Evolutionary conservation across 2,113 vertebrate genomes (phyloP).

Genomic region (Cyphomyrus discorhynchus): DNA sequence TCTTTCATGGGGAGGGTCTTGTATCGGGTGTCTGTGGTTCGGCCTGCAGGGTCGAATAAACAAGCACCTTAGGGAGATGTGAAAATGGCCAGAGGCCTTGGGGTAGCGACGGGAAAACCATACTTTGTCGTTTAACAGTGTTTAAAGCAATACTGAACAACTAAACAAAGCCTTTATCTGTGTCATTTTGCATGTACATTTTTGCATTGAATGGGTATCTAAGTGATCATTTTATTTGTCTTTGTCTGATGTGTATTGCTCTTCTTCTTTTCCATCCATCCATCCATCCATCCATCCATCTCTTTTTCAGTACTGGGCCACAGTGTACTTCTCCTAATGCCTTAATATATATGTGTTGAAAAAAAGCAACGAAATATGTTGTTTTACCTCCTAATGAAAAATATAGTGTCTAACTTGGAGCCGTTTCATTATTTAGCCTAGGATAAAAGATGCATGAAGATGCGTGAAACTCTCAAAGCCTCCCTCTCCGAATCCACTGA

Average conservation of each 20-base stretch:
- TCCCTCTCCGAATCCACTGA: slow-evolving; percentile 46
- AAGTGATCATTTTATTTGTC: not conserved
- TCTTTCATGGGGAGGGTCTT: slow-evolving; percentile 30
- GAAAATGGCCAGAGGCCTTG: slow-evolving; percentile 26
- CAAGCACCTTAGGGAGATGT: slow-evolving; percentile 40
- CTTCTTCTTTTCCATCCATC: not conserved
- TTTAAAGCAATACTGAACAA: not conserved
- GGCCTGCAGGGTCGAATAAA: slow-evolving; percentile 46
- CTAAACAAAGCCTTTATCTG: not conserved
- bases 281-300: not conserved
- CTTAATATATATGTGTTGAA: not conserved
- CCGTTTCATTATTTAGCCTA: slow-evolving; percentile 32
- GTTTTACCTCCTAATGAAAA: slow-evolving; percentile 28
- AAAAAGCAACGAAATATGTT: not conserved
- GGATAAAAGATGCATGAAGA: slow-evolving; percentile 50
- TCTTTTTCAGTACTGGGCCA: not conserved
- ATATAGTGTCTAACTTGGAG: slow-evolving; percentile 34
- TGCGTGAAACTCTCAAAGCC: slow-evolving; percentile 35
- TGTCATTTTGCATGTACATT: not conserved
- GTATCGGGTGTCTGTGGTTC: slow-evolving; percentile 26
- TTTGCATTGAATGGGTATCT: not conserved
- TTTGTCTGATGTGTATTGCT: not conserved
- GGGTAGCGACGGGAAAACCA: slow-evolving; percentile 22
- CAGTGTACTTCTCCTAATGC: not conserved
- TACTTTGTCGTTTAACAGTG: slow-evolving; percentile 22